phyloP scores from a whole-genome alignment of 2,888 invertebrate species.

The Polyommatus icarus region DNA sequence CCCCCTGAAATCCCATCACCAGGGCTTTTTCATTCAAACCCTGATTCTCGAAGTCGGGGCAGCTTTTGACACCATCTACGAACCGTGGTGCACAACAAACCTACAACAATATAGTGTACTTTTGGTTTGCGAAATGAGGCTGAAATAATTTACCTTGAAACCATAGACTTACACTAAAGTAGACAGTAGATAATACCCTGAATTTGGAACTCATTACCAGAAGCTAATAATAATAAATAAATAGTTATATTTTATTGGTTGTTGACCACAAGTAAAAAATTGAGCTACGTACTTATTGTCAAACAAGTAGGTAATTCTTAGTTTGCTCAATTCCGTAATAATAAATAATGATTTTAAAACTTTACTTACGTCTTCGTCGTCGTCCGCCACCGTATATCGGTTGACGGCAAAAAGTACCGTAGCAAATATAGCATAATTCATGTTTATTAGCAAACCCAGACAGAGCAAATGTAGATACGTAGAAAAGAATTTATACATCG shows the following conservation, averaged over 20 bases:
- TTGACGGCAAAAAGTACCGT: slow-evolving; percentile 1
- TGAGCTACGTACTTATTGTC: too few species aligned
- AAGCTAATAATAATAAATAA: too few species aligned
- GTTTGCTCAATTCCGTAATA: too few species aligned
- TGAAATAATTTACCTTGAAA: too few species aligned
- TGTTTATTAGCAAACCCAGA: slow-evolving; percentile 21
- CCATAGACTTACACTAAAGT: too few species aligned
- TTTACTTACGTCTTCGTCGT: slow-evolving; percentile 22
- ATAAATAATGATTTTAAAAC: not conserved
- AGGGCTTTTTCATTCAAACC: not conserved
- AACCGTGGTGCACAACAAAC: slow-evolving; percentile 20
- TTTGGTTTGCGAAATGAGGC: not conserved
- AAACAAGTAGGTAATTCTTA: too few species aligned
- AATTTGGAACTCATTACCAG: too few species aligned
- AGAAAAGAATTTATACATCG: slow-evolving; percentile 23
- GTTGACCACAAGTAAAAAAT: too few species aligned
- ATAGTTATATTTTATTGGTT: too few species aligned
- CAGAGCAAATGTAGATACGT: slow-evolving; percentile 9
- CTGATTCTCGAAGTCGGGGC: not conserved
- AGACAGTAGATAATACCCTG: too few species aligned
- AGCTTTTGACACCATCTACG: not conserved
- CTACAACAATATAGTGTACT: not conserved
- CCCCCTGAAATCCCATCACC: slow-evolving; percentile 1
- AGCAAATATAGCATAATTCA: slow-evolving; percentile 25
- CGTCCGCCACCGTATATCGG: not conserved